Percentiles rank a stretch among this genome's conserved stretches.
Evolutionary conservation across 1,140 invertebrate species (phyloP).

Genomic region (Drosophila saltans): DNA sequence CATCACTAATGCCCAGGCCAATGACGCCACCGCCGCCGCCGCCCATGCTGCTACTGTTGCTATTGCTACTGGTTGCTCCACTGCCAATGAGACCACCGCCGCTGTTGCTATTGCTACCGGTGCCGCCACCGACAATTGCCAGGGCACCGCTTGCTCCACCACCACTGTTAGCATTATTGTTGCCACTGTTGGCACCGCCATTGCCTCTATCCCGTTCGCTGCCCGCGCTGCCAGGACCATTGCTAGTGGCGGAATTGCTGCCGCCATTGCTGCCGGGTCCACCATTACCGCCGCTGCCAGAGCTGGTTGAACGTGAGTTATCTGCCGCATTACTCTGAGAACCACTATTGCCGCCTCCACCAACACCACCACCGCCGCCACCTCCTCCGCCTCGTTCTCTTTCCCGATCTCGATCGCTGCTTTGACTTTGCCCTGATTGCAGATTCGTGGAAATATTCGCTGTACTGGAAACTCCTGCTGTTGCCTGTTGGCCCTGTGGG

Average conservation of each 20-base stretch:
- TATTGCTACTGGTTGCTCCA: slow-evolving; percentile 55
- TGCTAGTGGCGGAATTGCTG: slow-evolving; percentile 67
- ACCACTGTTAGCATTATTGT: slow-evolving; percentile 33
- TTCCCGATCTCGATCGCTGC: slow-evolving; percentile 37
- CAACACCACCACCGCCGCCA: background rate
- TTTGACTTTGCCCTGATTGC: slow-evolving; percentile 25
- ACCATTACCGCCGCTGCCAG: slow-evolving; percentile 45
- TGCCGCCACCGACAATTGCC: slow-evolving; percentile 37
- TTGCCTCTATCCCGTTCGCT: slow-evolving; percentile 47
- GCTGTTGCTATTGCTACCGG: slow-evolving; percentile 44
- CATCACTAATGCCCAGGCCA: slow-evolving; percentile 40
- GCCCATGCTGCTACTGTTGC: slow-evolving; percentile 46
- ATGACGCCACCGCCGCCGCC: slow-evolving; percentile 51
- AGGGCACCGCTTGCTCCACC: slow-evolving; percentile 31
- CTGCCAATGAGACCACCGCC: slow-evolving; percentile 18
- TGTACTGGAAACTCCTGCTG: background rate
- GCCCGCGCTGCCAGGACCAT: slow-evolving; percentile 65
- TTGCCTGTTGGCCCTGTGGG: background rate
- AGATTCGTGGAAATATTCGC: slow-evolving; percentile 7
- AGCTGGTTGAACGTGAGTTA: slow-evolving; percentile 3
- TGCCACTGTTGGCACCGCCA: slow-evolving; percentile 27
- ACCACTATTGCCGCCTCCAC: slow-evolving; percentile 9
- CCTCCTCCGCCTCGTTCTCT: slow-evolving; percentile 15
- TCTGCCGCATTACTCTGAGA: slow-evolving; percentile 1
- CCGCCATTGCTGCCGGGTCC: slow-evolving; percentile 52